These are phyloP conservation scores for Conistra vaccinii DNA, from an alignment of 2,888 invertebrate species.

Conservation along the genomic window DNA sequence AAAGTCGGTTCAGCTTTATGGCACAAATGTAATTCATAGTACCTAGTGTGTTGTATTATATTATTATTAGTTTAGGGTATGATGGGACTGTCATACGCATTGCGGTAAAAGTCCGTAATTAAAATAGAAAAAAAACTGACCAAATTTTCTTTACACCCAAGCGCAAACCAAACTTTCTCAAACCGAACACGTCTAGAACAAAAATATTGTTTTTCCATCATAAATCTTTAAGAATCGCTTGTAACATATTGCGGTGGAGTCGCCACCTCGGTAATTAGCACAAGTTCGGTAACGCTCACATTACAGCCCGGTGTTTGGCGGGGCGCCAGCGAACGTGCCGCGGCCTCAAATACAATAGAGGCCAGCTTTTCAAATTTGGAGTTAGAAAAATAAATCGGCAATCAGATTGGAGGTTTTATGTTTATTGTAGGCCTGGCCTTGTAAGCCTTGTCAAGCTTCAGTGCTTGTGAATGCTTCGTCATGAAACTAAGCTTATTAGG, in stretches of 20 bases:
- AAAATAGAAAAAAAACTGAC: too few relatives aligned
- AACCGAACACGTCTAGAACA: background rate
- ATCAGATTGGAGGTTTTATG: constrained; percentile 34
- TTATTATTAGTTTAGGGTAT: too few relatives aligned
- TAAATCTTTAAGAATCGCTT: constrained; percentile 42
- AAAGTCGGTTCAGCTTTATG: too few relatives aligned
- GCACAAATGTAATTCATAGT: too few relatives aligned
- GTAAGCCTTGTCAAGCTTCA: background rate
- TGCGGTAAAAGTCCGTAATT: too few relatives aligned
- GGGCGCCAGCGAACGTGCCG: constrained; percentile 55
- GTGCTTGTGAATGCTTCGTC: background rate
- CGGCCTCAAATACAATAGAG: constrained; percentile 47
- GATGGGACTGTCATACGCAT: too few relatives aligned
- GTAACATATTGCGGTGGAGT: constrained; percentile 63
- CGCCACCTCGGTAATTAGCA: constrained; percentile 70
- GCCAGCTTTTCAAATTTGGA: constrained; percentile 51
- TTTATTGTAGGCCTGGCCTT: constrained; percentile 12
- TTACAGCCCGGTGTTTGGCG: constrained; percentile 55
- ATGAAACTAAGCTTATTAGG: background rate
- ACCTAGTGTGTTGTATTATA: too few relatives aligned
- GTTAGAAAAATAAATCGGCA: constrained; percentile 47
- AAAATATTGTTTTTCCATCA: constrained; percentile 28
- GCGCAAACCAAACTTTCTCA: constrained; percentile 1
- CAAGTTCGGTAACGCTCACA: constrained; percentile 65
- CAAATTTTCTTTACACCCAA: background rate